Base-by-base conservation (phyloP, 2,113 vertebrate genomes). In the Percina caprodes region DNA sequence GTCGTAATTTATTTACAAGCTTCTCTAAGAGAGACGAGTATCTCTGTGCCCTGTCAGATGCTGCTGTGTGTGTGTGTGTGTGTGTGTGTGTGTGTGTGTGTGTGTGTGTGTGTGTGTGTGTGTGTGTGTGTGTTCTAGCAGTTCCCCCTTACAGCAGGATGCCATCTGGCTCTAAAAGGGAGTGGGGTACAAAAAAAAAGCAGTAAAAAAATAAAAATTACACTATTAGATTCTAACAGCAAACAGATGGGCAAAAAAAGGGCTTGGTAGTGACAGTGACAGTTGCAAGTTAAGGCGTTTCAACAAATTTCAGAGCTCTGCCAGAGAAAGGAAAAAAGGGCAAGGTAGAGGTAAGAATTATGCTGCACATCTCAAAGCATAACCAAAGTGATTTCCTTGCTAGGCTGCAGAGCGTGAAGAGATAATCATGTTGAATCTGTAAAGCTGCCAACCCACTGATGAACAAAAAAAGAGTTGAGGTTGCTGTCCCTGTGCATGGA, bases 301-400 rank as follows among this genome's bases (percentile, higher is more conserved):
- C 46, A 65, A 19, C 65, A 55, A 69, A 48, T 71, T 30, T 74
- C 18, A 26, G 14, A 77, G 46, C n/a, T 16, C 33, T 26, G 61
- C 24, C 30, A 75, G 23, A 21, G 13, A 66, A 71, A 59, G 35
- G 13, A 35, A 23, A 69, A 46, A 42, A 45, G n/a, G 21, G 19
- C 15, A 56, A 24, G 18, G 21, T 10, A 60, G 59, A 54, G 11
- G 39, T 18, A 48, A 56, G 39, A 72, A 69, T 49, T 49, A 65
- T 52, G 51, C 2, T 3, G 18, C 59, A 65, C 46, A 70, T 15
- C 30, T 56, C 14, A 15, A 42, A 80, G 61, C 59, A 54, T 26
- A 66, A 65, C 70, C 21, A 49, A 79, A 61, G 62, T 10, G 73
- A 80, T 89, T 80, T 67, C 14, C 45, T 76, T 24, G 46, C 60